Percentiles rank a stretch among this genome's conserved stretches.
Conservation (phyloP, 2,797 vertebrate species). For the Psittacula echo region DNA sequence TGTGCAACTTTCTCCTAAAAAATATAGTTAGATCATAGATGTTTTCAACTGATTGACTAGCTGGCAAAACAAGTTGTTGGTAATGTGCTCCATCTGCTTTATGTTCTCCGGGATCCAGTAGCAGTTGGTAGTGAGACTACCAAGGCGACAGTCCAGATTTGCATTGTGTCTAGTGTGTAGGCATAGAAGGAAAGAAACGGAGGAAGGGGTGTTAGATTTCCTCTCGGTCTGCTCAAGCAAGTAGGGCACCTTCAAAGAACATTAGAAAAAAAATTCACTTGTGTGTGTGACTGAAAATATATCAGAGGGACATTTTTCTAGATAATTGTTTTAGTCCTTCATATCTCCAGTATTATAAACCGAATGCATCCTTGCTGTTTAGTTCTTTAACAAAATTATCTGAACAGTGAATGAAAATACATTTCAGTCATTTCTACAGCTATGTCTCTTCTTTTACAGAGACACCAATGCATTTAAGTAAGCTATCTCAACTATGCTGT, state of each 20-base stretch:
- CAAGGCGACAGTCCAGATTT: conserved; percentile 44
- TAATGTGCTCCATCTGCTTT: conserved; percentile 61
- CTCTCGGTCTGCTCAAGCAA: neutral
- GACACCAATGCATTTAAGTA: neutral
- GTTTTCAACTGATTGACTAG: conserved; percentile 45
- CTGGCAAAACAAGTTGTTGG: conserved; percentile 37
- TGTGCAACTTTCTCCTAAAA: conserved; percentile 4
- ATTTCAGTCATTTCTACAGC: neutral
- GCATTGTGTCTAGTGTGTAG: conserved; percentile 46
- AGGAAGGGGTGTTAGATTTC: neutral
- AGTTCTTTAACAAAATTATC: conserved; percentile 4
- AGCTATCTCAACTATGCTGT: neutral
- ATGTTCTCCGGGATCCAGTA: conserved; percentile 59
- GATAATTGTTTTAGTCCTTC: conserved; percentile 1
- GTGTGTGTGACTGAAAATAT: neutral
- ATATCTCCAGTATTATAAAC: neutral
- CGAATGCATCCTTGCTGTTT: neutral
- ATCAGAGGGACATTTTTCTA: conserved; percentile 16
- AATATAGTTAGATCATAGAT: neutral
- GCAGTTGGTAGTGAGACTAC: conserved; percentile 41
- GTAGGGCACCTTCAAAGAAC: neutral
- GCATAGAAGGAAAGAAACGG: neutral
- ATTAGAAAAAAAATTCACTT: neutral
- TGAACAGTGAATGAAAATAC: neutral
- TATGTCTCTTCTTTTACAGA: neutral